phyloP scores from a whole-genome alignment of 1,140 invertebrate genomes.

The Pissodes strobi region DNA sequence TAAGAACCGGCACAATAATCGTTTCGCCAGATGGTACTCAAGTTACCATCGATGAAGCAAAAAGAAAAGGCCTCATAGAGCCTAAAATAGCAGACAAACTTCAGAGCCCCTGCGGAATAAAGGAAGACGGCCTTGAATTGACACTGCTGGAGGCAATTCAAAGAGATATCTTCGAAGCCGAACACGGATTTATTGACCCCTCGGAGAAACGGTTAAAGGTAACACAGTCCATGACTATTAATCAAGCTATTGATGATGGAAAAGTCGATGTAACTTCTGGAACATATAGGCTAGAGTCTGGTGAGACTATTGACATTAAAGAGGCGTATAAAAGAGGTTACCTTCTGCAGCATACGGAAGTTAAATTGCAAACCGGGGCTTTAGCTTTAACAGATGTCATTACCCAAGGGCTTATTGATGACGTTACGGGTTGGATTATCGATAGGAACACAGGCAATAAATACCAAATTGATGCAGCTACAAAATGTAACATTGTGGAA shows the following conservation, averaged over 20 bases:
- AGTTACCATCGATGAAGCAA: constrained; percentile 81
- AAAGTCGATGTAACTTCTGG: constrained; percentile 79
- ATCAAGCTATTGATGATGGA: constrained; percentile 78
- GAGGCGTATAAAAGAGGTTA: constrained; percentile 78
- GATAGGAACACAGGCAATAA: constrained; percentile 83
- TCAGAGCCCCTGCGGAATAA: constrained; percentile 78
- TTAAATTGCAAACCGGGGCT: constrained; percentile 73
- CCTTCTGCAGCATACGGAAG: constrained; percentile 70
- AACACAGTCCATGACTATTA: constrained; percentile 67
- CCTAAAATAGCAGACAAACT: constrained; percentile 72
- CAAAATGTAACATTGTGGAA: constrained; percentile 76
- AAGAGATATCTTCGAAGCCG: constrained; percentile 82
- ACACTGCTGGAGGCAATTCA: constrained; percentile 88
- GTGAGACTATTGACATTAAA: constrained; percentile 73
- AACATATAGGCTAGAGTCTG: constrained; percentile 67
- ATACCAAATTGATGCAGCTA: constrained; percentile 78
- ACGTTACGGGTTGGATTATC: constrained; percentile 73
- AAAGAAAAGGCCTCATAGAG: constrained; percentile 75
- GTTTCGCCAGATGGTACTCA: constrained; percentile 64
- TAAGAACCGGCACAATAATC: constrained; percentile 71
- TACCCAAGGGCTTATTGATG: constrained; percentile 78
- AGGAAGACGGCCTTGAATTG: constrained; percentile 74
- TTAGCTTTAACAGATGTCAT: constrained; percentile 82
- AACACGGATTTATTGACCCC: constrained; percentile 69
- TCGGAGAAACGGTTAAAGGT: constrained; percentile 80